Conservation (phyloP, 2,888 invertebrate species). For the Gastracanthus pulcherrimus region DNA sequence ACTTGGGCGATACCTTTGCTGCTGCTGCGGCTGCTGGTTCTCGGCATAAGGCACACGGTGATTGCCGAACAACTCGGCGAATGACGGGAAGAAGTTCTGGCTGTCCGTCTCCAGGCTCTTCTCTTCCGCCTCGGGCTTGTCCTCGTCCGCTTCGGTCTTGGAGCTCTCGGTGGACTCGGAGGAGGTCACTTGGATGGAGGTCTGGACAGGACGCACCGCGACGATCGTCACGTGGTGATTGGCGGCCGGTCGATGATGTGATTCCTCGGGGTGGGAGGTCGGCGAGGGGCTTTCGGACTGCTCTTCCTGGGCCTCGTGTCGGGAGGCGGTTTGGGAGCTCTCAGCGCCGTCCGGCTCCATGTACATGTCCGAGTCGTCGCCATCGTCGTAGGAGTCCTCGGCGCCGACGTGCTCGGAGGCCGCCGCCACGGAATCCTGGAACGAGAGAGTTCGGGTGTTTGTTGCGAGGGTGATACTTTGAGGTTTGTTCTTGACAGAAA, state of each 20-base stretch:
- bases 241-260: not conserved
- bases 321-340: constrained; percentile 58
- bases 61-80: constrained; percentile 83
- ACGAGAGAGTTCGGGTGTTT: no score
- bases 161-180: constrained; percentile 43
- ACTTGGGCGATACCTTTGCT: constrained; percentile 73
- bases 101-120: constrained; percentile 81
- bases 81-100: constrained; percentile 89
- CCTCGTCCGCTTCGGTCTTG: constrained; percentile 37
- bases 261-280: constrained; percentile 13
- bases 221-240: constrained; percentile 52
- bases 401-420: constrained; percentile 70
- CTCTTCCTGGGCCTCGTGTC: constrained; percentile 18
- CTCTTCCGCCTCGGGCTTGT: constrained; percentile 55
- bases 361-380: constrained; percentile 77
- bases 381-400: constrained; percentile 74
- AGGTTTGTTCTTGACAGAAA: no score
- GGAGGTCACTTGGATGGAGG: constrained; percentile 59
- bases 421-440: constrained; percentile 72
- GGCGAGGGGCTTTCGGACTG: not conserved
- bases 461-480: no score
- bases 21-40: constrained; percentile 69
- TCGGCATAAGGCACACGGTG: constrained; percentile 83
- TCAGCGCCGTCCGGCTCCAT: constrained; percentile 76
- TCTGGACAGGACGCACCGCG: constrained; percentile 60